Conservation (phyloP, 2,113 vertebrate genomes). For the Passer montanus region DNA sequence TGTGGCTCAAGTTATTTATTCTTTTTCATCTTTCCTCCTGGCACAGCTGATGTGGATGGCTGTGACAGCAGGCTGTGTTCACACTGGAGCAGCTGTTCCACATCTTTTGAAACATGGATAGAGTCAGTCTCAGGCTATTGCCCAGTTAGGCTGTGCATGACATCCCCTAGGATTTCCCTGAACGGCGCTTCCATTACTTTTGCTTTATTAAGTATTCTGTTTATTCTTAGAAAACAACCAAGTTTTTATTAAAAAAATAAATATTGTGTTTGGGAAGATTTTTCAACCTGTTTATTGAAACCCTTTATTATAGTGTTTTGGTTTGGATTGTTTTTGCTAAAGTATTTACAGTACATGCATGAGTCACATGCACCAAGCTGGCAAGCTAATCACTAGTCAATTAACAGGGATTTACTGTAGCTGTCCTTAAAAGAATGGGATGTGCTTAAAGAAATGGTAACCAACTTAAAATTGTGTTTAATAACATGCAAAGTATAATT, state of each 20-base stretch:
- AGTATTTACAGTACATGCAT: not conserved
- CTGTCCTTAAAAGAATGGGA: not conserved
- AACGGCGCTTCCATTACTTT: not conserved
- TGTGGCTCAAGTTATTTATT: not conserved
- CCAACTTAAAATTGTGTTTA: constrained; percentile 19
- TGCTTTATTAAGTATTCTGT: not conserved
- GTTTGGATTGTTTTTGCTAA: not conserved
- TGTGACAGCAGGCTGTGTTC: not conserved
- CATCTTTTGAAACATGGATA: not conserved
- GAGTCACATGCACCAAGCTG: not conserved
- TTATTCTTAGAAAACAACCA: not conserved
- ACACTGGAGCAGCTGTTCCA: not conserved
- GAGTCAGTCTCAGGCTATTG: not conserved
- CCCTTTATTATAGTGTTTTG: not conserved
- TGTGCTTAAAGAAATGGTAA: not conserved
- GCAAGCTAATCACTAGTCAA: not conserved
- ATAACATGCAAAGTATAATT: not conserved
- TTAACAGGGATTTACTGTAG: not conserved
- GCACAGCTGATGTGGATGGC: not conserved
- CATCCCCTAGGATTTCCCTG: not conserved
- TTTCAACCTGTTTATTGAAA: not conserved
- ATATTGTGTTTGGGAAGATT: not conserved
- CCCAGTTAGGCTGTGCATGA: not conserved
- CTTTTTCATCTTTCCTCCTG: not conserved
- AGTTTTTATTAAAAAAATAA: not conserved